A percentile compares a stretch with the other conserved stretches of the same genome.
These are phyloP conservation scores for Galerucella nymphaeae DNA, from an alignment of 2,888 invertebrate genomes.

Conservation along the genomic window DNA sequence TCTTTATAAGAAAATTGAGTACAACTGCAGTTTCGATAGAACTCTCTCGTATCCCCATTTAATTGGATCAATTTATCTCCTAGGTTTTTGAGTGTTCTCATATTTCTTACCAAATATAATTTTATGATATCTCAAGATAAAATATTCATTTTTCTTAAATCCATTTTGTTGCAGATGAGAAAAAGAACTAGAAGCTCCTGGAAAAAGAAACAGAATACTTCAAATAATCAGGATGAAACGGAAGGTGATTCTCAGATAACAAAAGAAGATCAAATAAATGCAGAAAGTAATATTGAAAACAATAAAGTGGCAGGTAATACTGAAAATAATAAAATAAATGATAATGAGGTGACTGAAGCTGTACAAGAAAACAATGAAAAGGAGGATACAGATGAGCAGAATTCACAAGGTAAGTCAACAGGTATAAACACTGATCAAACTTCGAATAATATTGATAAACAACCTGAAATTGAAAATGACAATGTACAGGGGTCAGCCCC, in stretches of 20 bases:
- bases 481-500: constrained; percentile 64
- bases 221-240: constrained; percentile 39
- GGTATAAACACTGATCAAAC: constrained; percentile 61
- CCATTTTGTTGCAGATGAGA: constrained; percentile 12
- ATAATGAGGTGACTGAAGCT: constrained; percentile 11
- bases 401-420: constrained; percentile 66
- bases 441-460: constrained; percentile 53
- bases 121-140: too few species aligned
- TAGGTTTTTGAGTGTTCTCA: too few species aligned
- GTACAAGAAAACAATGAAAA: constrained; percentile 14
- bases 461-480: constrained; percentile 60
- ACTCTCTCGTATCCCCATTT: too few species aligned
- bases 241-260: constrained; percentile 13
- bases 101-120: too few species aligned
- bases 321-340: constrained; percentile 19
- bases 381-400: constrained; percentile 56
- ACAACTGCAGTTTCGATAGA: too few species aligned
- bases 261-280: constrained; percentile 12
- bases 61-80: too few species aligned
- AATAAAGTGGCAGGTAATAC: constrained; percentile 15
- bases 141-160: too few species aligned
- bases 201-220: constrained; percentile 20
- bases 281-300: constrained; percentile 13
- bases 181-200: constrained; percentile 14
- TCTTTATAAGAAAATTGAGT: too few species aligned